Percentiles rank a stretch among this genome's conserved stretches.
phyloP scores from a whole-genome alignment of 2,888 invertebrate genomes.

The Aspidiotus destructor region DNA sequence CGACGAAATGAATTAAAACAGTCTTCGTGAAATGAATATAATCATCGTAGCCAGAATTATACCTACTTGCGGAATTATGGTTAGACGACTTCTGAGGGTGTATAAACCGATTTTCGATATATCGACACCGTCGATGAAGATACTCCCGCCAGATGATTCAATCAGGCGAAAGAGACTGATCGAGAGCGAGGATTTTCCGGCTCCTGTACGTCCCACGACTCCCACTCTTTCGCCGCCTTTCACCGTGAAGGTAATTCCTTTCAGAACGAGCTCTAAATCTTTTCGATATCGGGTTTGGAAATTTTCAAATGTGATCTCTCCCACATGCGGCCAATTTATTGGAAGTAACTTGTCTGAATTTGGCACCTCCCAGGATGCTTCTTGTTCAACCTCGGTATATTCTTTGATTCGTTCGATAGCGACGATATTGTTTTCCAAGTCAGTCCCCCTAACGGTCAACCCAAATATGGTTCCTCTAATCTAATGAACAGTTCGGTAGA shows the following conservation, averaged over 20 bases:
- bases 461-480: constrained; percentile 92
- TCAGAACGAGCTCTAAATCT: constrained; percentile 75
- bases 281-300: constrained; percentile 79
- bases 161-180: constrained; percentile 80
- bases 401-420: constrained; percentile 95
- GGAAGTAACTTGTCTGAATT: constrained; percentile 38
- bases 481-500: constrained; percentile 43
- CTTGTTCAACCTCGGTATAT: constrained; percentile 74
- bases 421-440: constrained; percentile 94
- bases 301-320: constrained; percentile 67
- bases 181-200: constrained; percentile 85
- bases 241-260: constrained; percentile 65
- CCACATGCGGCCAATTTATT: constrained; percentile 66
- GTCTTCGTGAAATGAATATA: no score
- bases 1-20: no score
- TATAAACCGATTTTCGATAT: constrained; percentile 75
- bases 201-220: constrained; percentile 82
- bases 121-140: constrained; percentile 73
- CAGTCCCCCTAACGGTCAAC: constrained; percentile 91
- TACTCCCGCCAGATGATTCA: constrained; percentile 70
- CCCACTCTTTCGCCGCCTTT: constrained; percentile 74
- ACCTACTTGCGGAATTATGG: constrained; percentile 45
- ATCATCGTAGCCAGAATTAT: no score
- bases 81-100: constrained; percentile 58
- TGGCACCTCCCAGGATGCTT: constrained; percentile 15